phyloP scores from a whole-genome alignment of 2,797 vertebrate genomes.

The Chiloscyllium punctatum region DNA sequence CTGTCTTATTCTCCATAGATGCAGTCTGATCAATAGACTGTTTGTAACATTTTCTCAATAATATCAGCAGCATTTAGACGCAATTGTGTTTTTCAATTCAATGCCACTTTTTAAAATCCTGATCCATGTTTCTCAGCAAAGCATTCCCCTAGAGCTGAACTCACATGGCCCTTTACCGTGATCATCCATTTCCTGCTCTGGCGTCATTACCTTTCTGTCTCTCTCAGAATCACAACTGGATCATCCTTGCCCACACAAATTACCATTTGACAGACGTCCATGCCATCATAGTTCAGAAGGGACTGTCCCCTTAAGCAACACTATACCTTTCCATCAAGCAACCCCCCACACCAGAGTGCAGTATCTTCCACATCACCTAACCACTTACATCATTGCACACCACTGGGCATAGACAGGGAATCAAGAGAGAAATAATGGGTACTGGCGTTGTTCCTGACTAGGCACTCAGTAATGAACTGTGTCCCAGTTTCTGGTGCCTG shows the following conservation, averaged over 20 bases:
- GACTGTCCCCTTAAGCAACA: not conserved
- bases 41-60: not conserved
- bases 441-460: too few species aligned
- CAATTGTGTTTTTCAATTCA: not conserved
- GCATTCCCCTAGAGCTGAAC: not conserved
- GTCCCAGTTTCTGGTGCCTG: too few species aligned
- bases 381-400: not conserved
- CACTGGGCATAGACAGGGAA: not conserved
- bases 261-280: too few species aligned
- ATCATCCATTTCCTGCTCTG: not conserved
- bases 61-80: not conserved
- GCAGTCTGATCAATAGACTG: not conserved
- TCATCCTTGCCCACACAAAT: too few species aligned
- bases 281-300: not conserved
- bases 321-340: not conserved
- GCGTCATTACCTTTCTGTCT: not conserved
- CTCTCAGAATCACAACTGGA: not conserved
- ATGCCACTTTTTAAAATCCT: not conserved
- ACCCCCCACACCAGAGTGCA: not conserved
- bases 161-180: not conserved
- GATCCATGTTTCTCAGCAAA: not conserved
- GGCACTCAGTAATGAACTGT: too few species aligned
- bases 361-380: too few species aligned
- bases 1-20: not conserved
- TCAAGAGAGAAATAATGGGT: too few species aligned